A percentile compares a stretch with the other conserved stretches of the same genome.
Evolutionary conservation across 2,797 vertebrate genomes (phyloP).

Genomic region (Chelmon rostratus): DNA sequence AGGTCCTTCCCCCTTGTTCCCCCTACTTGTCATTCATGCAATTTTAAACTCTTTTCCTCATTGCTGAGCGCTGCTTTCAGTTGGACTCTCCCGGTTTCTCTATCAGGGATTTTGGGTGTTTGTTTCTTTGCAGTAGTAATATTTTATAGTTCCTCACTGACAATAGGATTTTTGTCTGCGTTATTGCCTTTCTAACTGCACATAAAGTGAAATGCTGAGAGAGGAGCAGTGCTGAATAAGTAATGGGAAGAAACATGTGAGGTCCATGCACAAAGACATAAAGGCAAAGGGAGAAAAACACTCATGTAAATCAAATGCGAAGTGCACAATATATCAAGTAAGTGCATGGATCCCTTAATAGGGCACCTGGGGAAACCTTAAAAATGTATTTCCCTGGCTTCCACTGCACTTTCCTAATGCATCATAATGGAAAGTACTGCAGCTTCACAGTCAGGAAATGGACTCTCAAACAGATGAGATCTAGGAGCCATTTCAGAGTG

Average conservation of each 20-base stretch:
- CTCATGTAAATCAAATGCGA: slow-evolving; percentile 51
- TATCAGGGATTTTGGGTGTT: neutral
- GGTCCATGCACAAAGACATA: neutral
- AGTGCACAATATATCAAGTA: slow-evolving; percentile 37
- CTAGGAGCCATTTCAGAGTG: slow-evolving; percentile 42
- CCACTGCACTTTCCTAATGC: slow-evolving; percentile 40
- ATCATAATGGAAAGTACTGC: slow-evolving; percentile 51
- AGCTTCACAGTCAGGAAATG: slow-evolving; percentile 69
- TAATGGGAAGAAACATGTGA: neutral
- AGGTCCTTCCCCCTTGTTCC: slow-evolving; percentile 9
- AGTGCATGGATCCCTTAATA: slow-evolving; percentile 31
- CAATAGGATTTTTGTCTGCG: neutral
- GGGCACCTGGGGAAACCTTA: slow-evolving; percentile 29
- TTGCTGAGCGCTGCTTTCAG: neutral
- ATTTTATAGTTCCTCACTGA: neutral
- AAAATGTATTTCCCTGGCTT: slow-evolving; percentile 45
- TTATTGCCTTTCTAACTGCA: neutral
- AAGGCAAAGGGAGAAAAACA: neutral
- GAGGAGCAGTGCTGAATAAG: neutral
- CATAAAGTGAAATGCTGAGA: neutral
- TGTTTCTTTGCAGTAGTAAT: slow-evolving; percentile 5
- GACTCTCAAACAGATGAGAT: slow-evolving; percentile 52
- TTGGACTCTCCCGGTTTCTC: neutral
- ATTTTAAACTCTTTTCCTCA: neutral
- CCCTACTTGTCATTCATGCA: neutral